phyloP scores from a whole-genome alignment of 2,797 vertebrate genomes.

The Linurgus olivaceus region DNA sequence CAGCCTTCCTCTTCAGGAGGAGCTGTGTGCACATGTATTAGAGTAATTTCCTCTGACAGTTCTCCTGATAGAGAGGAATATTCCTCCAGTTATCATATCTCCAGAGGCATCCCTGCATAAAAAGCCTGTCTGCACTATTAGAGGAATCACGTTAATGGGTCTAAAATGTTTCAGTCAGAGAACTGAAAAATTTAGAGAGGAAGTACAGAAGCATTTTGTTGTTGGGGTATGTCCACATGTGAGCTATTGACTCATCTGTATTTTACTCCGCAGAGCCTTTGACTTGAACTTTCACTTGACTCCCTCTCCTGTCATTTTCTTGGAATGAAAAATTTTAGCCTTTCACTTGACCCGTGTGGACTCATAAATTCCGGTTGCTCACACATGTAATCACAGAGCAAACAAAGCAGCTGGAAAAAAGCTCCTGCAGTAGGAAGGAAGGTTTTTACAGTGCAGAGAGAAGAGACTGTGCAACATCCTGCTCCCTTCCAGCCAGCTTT shows the following conservation, averaged over 20 bases:
- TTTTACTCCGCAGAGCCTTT: constrained; percentile 27
- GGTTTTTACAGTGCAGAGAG: neutral
- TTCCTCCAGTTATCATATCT: neutral
- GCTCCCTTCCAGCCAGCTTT: neutral
- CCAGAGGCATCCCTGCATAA: constrained; percentile 31
- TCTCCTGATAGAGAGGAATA: constrained; percentile 24
- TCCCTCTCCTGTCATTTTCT: constrained; percentile 2
- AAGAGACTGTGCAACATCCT: neutral
- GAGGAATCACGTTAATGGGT: constrained; percentile 36
- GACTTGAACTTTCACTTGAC: constrained; percentile 37
- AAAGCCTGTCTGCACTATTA: constrained; percentile 38
- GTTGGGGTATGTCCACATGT: neutral
- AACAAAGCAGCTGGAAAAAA: neutral
- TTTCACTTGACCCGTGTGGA: constrained; percentile 27
- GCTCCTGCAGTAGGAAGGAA: neutral
- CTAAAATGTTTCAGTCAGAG: constrained; percentile 23
- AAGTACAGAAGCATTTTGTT: neutral
- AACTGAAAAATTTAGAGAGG: constrained; percentile 14
- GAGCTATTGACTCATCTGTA: neutral
- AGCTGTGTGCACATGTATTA: neutral
- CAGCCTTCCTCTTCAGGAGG: constrained; percentile 3
- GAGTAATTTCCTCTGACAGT: constrained; percentile 47
- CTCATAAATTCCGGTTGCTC: constrained; percentile 38
- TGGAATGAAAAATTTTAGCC: constrained; percentile 10
- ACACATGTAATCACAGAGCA: neutral